Percentiles rank a stretch among this genome's conserved stretches.
These are phyloP conservation scores for Orussus abietinus DNA, from an alignment of 1,140 invertebrate genomes.

Conservation along the genomic window DNA sequence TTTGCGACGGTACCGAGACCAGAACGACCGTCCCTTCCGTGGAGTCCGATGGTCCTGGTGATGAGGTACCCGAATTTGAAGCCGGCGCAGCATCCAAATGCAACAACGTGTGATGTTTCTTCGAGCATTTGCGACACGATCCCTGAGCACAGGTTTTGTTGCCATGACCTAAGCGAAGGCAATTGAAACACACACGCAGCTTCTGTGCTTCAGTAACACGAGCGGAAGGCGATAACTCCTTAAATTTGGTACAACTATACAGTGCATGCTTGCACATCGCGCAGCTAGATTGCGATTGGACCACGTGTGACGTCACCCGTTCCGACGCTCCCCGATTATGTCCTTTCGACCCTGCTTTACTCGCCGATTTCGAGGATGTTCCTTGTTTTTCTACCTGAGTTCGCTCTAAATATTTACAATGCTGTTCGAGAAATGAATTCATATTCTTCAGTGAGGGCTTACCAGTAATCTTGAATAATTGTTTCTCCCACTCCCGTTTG, in stretches of 20 bases:
- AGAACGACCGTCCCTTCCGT: no score
- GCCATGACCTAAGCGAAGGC: slow-evolving; percentile 7
- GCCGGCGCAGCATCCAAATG: no score
- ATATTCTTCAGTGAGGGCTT: slow-evolving; percentile 2
- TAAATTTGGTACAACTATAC: slow-evolving; percentile 14
- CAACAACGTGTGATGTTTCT: slow-evolving; percentile 8
- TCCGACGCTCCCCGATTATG: no score
- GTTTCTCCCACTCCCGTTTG: slow-evolving; percentile 18
- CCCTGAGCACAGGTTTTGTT: no score
- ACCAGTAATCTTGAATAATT: slow-evolving; percentile 7
- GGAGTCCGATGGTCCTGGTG: no score
- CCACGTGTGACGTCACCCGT: no score
- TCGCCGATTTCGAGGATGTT: no score
- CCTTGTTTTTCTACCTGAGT: slow-evolving; percentile 5
- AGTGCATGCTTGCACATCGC: slow-evolving; percentile 14
- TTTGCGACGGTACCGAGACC: no score
- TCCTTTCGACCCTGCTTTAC: no score
- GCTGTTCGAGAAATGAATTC: slow-evolving; percentile 13
- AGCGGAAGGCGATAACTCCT: slow-evolving; percentile 1
- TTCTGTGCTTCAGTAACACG: slow-evolving; percentile 6
- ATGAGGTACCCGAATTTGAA: no score
- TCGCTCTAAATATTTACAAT: slow-evolving; percentile 14
- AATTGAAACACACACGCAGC: slow-evolving; percentile 12
- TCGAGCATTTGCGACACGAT: slow-evolving; percentile 9
- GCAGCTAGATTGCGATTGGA: no score